Evolutionary conservation across 1,140 invertebrate genomes (phyloP), one percentile per base, ranked within the genome.

Genomic region (Drosophila nasuta): DNA sequence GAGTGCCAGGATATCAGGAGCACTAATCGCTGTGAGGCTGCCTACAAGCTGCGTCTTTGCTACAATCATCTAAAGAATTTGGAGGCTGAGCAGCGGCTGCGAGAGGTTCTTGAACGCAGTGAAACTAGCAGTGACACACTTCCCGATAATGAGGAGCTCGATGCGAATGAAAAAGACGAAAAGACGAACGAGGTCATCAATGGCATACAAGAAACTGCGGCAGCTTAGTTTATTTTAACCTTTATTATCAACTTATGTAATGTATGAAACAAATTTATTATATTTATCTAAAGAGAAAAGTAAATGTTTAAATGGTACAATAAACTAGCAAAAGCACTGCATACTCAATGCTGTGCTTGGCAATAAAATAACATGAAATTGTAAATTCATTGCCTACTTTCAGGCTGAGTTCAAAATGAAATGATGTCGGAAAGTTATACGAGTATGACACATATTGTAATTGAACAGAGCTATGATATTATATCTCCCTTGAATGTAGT

Each of bases 11-110:
- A 90, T 6, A 60, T 90, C n/a, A 65, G 69, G 15, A 79, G 87
- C 48, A 75, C 66, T 3, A 87, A 79, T 8, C 79, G 77, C 5
- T 90, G 86, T 48, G 86, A 90, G 60, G 81, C 86, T 2, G 87
- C 86, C 20, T 90, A 91, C 15, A 90, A 90, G 43, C n/a, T 90
- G 60, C 86, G 86, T 5, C n/a, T 90, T 25, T 90, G 86, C 60
- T 90, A 91, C 60, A 90, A 90, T 66, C 82, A 90, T 63, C 73
- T 90, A 0, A 90, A 90, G 41, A 82, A 80, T 4, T 17, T 86
- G n/a, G 86, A 90, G 46, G 79, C 87, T 6, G 86, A 90, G 68
- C 86, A 90, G 35, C 87, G 87, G 0, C 71, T 91, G 13, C 45
- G 68, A 0, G 86, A 91, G 20, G 83, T 91, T 0, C 73, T 91